Percentiles rank a stretch among this genome's conserved stretches.
These are phyloP conservation scores for Lerema accius DNA, from an alignment of 1,140 invertebrate genomes.

Conservation along the genomic window DNA sequence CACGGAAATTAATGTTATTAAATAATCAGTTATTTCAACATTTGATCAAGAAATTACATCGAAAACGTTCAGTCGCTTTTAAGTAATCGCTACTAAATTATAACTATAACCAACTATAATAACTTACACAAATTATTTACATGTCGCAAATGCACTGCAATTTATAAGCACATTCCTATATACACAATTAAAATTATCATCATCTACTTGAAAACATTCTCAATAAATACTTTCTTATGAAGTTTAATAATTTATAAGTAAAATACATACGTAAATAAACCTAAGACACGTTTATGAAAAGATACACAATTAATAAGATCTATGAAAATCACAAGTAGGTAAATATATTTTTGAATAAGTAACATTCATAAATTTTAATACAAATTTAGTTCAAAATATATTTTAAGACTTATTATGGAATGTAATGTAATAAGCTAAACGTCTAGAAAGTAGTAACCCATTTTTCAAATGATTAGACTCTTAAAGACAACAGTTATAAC, in stretches of 20 bases:
- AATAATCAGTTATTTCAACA: constrained; percentile 24
- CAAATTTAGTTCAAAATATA: constrained; percentile 19
- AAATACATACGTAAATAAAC: constrained; percentile 8
- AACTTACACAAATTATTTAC: constrained; percentile 73
- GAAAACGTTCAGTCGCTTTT: constrained; percentile 49
- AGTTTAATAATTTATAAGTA: constrained; percentile 19
- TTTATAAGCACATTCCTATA: constrained; percentile 67
- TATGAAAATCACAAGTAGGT: neutral
- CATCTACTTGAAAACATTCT: constrained; percentile 36
- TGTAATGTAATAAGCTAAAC: constrained; percentile 38
- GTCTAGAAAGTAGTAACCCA: neutral
- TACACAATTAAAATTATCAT: constrained; percentile 59
- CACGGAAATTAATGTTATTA: neutral
- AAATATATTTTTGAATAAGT: constrained; percentile 16
- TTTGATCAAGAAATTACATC: constrained; percentile 10
- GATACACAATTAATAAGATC: constrained; percentile 7
- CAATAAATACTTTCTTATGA: constrained; percentile 47
- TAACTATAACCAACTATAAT: constrained; percentile 51
- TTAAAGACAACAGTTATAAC: neutral
- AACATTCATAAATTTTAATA: constrained; percentile 15
- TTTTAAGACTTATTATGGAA: constrained; percentile 43
- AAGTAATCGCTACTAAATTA: constrained; percentile 55
- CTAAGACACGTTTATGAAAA: constrained; percentile 10
- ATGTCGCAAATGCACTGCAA: constrained; percentile 64
- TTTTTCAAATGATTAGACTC: neutral